A percentile compares a stretch with the other conserved stretches of the same genome.
Conservation (phyloP, 1,140 invertebrate species). For the Heliconius eleuchia region DNA sequence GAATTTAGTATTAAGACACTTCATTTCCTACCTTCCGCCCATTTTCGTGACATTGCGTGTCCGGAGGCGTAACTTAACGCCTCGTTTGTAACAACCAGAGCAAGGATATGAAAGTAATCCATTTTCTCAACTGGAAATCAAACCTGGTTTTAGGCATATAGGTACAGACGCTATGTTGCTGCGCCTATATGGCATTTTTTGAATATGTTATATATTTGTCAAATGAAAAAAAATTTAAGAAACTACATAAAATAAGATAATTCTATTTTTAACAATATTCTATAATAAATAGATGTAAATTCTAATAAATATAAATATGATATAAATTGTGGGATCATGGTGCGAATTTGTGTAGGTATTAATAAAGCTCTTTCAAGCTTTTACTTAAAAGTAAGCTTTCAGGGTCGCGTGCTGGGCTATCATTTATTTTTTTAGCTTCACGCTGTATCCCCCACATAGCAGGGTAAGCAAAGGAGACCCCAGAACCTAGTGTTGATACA, state of each 20-base stretch:
- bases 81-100: no score
- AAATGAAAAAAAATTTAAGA: background rate
- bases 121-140: no score
- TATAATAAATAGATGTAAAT: constrained; percentile 27
- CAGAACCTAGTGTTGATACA: no score
- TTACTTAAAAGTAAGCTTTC: constrained; percentile 11
- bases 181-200: background rate
- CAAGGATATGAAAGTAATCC: no score
- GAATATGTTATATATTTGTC: background rate
- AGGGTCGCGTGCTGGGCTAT: constrained; percentile 39
- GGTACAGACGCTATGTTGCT: no score
- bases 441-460: background rate
- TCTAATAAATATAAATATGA: constrained; percentile 39
- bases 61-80: no score
- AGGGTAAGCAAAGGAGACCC: no score
- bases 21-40: no score
- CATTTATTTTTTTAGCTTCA: background rate
- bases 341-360: constrained; percentile 80
- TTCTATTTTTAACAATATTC: background rate
- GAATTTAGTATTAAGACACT: no score
- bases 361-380: constrained; percentile 60
- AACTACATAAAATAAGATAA: background rate
- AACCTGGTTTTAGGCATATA: no score
- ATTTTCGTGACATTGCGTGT: no score
- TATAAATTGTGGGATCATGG: constrained; percentile 41